These are phyloP conservation scores for Tenthredo scrophulariae DNA, from an alignment of 2,888 invertebrate genomes.

Conservation along the genomic window DNA sequence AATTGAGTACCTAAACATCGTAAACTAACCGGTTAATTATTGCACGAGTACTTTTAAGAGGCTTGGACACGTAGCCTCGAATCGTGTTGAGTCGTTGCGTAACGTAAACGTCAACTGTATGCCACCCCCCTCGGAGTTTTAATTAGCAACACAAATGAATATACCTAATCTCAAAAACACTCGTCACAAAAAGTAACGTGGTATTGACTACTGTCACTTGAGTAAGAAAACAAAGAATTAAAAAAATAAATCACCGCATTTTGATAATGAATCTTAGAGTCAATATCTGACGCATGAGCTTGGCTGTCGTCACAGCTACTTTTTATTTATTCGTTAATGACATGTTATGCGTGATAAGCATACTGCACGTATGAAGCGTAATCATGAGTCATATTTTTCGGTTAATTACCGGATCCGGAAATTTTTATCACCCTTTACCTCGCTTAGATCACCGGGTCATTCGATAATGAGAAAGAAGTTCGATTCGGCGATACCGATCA, in stretches of 20 bases:
- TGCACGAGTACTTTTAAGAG: constrained; percentile 36
- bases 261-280: constrained; percentile 3
- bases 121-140: background rate
- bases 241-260: background rate
- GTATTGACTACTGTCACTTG: constrained; percentile 7
- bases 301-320: background rate
- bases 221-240: background rate
- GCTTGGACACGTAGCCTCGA: constrained; percentile 3
- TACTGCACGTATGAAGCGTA: background rate
- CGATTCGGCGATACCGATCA: background rate
- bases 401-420: background rate
- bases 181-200: constrained; percentile 22
- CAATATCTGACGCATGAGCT: constrained; percentile 9
- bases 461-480: background rate
- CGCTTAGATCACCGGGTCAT: background rate
- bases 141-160: constrained; percentile 26
- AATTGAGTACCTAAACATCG: constrained; percentile 17
- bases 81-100: constrained; percentile 12
- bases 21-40: constrained; percentile 42
- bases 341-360: background rate
- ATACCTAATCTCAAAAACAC: constrained; percentile 21
- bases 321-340: background rate
- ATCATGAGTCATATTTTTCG: background rate
- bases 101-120: constrained; percentile 28
- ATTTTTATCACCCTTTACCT: background rate